These are phyloP conservation scores for Colius striatus DNA, from an alignment of 2,113 vertebrate species.

Conservation along the genomic window DNA sequence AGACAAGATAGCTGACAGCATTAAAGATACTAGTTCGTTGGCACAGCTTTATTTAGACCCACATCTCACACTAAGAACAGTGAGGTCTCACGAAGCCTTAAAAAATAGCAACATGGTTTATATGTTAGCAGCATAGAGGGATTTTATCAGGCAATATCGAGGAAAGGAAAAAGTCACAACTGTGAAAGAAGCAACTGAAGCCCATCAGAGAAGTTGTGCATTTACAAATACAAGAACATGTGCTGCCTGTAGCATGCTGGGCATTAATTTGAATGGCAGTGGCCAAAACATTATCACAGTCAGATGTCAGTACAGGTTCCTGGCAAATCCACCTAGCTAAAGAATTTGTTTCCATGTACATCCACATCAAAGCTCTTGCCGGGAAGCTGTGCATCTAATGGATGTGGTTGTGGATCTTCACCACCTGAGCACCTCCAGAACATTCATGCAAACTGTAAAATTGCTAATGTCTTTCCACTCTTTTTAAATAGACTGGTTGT, in stretches of 20 bases:
- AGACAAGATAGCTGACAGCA: slow-evolving; percentile 9
- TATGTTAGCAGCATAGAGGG: neutral
- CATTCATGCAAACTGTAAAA: neutral
- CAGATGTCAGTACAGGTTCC: neutral
- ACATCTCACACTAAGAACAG: slow-evolving; percentile 27
- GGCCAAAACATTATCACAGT: neutral
- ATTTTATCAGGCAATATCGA: slow-evolving; percentile 27
- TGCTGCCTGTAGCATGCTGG: neutral
- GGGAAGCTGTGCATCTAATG: neutral
- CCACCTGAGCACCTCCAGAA: neutral
- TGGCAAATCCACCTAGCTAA: neutral
- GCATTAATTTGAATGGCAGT: neutral
- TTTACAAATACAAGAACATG: neutral
- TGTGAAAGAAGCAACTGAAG: slow-evolving; percentile 5
- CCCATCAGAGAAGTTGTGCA: neutral
- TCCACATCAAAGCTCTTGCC: neutral
- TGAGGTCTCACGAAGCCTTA: slow-evolving; percentile 12
- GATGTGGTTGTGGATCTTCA: neutral
- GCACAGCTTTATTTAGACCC: slow-evolving; percentile 42
- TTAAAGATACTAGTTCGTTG: slow-evolving; percentile 1
- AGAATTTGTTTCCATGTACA: neutral
- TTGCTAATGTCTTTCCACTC: neutral
- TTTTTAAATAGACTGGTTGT: neutral
- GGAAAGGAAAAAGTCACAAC: slow-evolving; percentile 29
- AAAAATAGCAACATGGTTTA: slow-evolving; percentile 34